Conservation (phyloP, 2,888 invertebrate genomes). For the Folsomia candida region DNA sequence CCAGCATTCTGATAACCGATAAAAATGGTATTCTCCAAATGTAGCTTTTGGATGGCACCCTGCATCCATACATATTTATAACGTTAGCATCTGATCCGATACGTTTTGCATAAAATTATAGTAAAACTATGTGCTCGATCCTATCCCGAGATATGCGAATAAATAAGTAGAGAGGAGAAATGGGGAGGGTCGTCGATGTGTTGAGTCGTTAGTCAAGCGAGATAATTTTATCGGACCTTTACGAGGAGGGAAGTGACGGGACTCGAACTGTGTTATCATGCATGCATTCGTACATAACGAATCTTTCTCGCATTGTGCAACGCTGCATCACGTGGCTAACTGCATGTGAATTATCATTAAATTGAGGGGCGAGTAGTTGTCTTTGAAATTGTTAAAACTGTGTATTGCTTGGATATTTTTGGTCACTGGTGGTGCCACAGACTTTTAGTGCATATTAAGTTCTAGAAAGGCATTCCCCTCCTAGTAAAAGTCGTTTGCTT, state of each 20-base stretch:
- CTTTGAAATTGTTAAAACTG: background rate
- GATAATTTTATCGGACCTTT: slow-evolving; percentile 37
- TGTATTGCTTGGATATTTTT: no score
- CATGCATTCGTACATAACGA: slow-evolving; percentile 15
- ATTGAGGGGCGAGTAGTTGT: background rate
- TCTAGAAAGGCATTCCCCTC: no score
- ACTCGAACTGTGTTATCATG: no score
- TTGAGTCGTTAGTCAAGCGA: slow-evolving; percentile 21
- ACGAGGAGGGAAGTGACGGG: background rate
- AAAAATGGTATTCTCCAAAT: no score
- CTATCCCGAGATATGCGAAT: no score
- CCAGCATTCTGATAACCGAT: no score
- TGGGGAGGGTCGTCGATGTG: background rate
- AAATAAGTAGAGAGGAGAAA: no score
- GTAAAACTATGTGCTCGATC: background rate
- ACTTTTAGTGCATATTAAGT: background rate
- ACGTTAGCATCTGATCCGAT: background rate
- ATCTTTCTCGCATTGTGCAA: background rate
- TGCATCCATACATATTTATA: no score
- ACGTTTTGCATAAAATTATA: background rate
- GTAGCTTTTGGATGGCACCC: no score
- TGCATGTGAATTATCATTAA: background rate
- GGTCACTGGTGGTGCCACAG: no score
- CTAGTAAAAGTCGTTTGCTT: background rate
- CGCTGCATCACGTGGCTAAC: background rate